Evolutionary conservation across 2,113 vertebrate species (phyloP), one percentile per base, ranked within the genome.

Genomic region (Carassius auratus): DNA sequence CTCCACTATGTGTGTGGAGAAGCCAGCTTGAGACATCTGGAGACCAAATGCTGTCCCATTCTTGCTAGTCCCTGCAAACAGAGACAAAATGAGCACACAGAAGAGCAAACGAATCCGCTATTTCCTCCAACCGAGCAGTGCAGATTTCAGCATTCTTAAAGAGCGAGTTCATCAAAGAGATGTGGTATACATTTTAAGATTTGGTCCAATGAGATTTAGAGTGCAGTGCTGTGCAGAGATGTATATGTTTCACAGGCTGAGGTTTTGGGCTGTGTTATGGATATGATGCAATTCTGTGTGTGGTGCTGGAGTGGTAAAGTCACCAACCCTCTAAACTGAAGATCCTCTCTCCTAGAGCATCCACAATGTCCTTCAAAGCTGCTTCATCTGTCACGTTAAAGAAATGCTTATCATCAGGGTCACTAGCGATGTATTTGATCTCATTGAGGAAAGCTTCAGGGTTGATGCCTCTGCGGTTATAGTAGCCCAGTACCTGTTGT

Each of bases 21-120:
- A 99, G 36, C 98, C 98, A 0, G 97, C 98, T 91, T 99, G 98
- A 14, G 98, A 98, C 98, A 99, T 99, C 91, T 99, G 98, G 82
- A 99, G 92, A 3, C 96, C 96, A 12, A 99, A 99, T 71, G 97
- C 96, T 66, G 95, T 97, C 84, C 97, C 98, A 0, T 97, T 97
- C 92, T 95, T 97, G 91, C 95, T 98, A 83, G 97, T 98, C 88
- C 98, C 98, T 99, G 84, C 36, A 66, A 88, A 76, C 75, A 64
- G 30, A 86, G 78, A 50, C 74, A 85, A 75, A 50, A 62, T 62
- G 8, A 36, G 30, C 73, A 61, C 73, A 81, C 14, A 48, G 73
- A 74, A 83, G 74, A 85, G 66, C 71, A 59, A 83, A 14, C 14
- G 38, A 36, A 48, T 81, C 69, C 38, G 52, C 59, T 23, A 75